These are phyloP conservation scores for Steinernema hermaphroditum DNA, from an alignment of 2,888 invertebrate genomes.

Conservation along the genomic window DNA sequence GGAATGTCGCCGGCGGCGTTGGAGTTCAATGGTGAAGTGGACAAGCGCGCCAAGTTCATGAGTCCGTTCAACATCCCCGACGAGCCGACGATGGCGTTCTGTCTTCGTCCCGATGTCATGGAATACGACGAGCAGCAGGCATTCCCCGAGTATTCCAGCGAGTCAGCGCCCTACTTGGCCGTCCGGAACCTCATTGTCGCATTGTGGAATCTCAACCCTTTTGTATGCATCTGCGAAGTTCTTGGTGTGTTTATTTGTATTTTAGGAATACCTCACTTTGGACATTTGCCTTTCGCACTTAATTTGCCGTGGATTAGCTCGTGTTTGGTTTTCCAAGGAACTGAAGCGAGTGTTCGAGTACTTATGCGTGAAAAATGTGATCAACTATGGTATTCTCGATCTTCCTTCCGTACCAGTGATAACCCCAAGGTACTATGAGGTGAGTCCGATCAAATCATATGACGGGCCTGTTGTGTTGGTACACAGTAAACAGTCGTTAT, in stretches of 20 bases:
- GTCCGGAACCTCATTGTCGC: slow-evolving; percentile 44
- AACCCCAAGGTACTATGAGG: slow-evolving; percentile 32
- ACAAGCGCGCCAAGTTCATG: slow-evolving; percentile 39
- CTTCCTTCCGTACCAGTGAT: slow-evolving; percentile 37
- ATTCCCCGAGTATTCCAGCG: slow-evolving; percentile 46
- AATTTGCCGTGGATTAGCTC: slow-evolving; percentile 52
- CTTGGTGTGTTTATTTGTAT: neutral
- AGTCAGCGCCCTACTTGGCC: slow-evolving; percentile 44
- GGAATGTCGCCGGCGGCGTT: slow-evolving; percentile 48
- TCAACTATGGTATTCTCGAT: slow-evolving; percentile 52
- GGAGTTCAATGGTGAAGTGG: neutral
- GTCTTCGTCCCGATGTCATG: slow-evolving; percentile 47
- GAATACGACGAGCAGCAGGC: slow-evolving; percentile 45
- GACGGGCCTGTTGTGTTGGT: too few species aligned
- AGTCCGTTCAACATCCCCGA: slow-evolving; percentile 56
- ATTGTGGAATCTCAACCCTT: slow-evolving; percentile 46
- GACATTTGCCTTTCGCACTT: slow-evolving; percentile 41
- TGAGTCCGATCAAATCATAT: slow-evolving; percentile 29
- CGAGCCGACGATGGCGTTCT: slow-evolving; percentile 52
- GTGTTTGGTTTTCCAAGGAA: slow-evolving; percentile 51
- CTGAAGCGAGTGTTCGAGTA: slow-evolving; percentile 46
- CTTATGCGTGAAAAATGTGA: slow-evolving; percentile 48
- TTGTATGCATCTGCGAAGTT: slow-evolving; percentile 33
- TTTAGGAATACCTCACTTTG: slow-evolving; percentile 51
- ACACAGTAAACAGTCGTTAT: too few species aligned